Conservation (phyloP, 2,797 vertebrate species). For the Knipowitschia caucasica region DNA sequence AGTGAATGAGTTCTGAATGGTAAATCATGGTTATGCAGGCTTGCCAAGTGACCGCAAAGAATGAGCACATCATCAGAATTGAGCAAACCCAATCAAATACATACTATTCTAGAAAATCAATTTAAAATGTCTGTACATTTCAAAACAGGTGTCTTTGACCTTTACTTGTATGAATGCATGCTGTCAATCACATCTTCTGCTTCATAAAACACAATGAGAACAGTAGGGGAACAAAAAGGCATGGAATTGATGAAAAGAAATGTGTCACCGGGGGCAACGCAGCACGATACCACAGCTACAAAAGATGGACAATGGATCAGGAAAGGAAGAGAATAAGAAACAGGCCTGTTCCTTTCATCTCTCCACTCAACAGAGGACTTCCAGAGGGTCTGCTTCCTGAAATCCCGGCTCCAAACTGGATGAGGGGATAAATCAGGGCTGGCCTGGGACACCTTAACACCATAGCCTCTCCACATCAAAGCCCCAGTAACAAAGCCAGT, state of each 20-base stretch:
- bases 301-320: not conserved
- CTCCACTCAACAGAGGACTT: constrained; percentile 16
- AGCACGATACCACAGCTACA: not conserved
- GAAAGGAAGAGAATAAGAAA: constrained; percentile 6
- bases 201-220: constrained; percentile 3
- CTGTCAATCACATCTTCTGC: not conserved
- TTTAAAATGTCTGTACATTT: not conserved
- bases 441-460: constrained; percentile 50
- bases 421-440: constrained; percentile 50
- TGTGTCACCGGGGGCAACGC: constrained; percentile 39
- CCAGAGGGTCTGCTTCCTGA: constrained; percentile 36
- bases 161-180: not conserved
- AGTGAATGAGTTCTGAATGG: not conserved
- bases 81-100: not conserved
- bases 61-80: not conserved
- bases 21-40: not conserved
- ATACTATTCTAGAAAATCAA: not conserved
- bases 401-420: constrained; percentile 30
- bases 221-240: not conserved
- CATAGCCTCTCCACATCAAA: constrained; percentile 19
- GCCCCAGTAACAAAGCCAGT: constrained; percentile 22
- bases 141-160: not conserved
- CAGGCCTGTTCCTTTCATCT: constrained; percentile 35
- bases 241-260: constrained; percentile 5
- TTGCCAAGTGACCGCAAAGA: not conserved